Conservation (phyloP, 2,888 invertebrate species). For the Bhutanitis thaidina region DNA sequence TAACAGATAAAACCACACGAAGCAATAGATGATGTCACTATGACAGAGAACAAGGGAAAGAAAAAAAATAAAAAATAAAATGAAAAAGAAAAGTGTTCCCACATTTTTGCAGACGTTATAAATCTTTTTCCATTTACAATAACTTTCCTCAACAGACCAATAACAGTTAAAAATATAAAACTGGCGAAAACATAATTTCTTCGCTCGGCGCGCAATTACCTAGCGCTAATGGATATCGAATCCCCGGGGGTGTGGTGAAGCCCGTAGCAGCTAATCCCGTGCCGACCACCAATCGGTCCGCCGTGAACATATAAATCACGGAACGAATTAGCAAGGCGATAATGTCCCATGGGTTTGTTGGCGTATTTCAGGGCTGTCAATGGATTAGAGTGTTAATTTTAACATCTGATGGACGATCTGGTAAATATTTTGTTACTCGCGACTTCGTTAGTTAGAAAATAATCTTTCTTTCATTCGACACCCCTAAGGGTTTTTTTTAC, state of each 20-base stretch:
- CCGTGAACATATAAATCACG: constrained; percentile 34
- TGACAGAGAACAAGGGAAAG: neutral
- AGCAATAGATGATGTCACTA: too few species aligned
- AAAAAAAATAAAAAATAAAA: neutral
- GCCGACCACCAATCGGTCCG: constrained; percentile 17
- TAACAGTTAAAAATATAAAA: constrained; percentile 13
- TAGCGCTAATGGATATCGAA: constrained; percentile 4
- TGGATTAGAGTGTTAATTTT: too few species aligned
- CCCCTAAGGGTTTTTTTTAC: too few species aligned
- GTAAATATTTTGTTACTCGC: too few species aligned
- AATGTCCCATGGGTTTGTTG: constrained; percentile 20
- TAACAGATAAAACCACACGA: too few species aligned
- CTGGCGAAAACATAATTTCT: neutral
- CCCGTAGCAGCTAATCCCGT: constrained; percentile 21
- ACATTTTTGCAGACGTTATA: constrained; percentile 4
- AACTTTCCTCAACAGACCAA: constrained; percentile 8
- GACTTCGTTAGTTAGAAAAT: too few species aligned
- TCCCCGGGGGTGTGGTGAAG: constrained; percentile 21
- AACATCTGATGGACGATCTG: too few species aligned
- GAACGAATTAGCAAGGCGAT: constrained; percentile 26
- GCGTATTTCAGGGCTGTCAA: constrained; percentile 15
- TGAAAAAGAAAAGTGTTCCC: constrained; percentile 1
- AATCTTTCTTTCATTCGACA: too few species aligned
- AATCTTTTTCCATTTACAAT: constrained; percentile 15
- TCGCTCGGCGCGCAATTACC: neutral